Conservation (phyloP, 2,113 vertebrate genomes). For the Sphaerodactylus townsendi region DNA sequence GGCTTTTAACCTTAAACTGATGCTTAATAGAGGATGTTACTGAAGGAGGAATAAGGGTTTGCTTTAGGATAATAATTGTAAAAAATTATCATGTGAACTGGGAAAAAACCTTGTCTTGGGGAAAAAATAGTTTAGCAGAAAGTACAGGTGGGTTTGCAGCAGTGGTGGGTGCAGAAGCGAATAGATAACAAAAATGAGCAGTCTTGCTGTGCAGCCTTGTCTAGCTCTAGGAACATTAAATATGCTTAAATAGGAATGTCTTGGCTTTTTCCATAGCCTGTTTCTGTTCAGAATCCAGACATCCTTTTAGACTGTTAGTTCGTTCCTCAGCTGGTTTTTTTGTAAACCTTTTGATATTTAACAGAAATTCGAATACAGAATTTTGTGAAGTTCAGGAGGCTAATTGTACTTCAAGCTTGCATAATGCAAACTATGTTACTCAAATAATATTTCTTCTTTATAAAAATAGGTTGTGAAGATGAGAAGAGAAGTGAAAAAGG, state of each 20-base stretch:
- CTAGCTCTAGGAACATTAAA: slow-evolving; percentile 44
- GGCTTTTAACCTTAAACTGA: background rate
- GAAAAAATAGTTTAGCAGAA: background rate
- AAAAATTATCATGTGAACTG: background rate
- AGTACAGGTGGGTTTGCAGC: slow-evolving; percentile 25
- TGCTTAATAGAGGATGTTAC: background rate
- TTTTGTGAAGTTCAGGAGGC: slow-evolving; percentile 11
- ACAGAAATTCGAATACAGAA: slow-evolving; percentile 20
- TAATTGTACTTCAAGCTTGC: background rate
- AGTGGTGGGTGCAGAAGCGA: background rate
- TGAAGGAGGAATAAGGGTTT: background rate
- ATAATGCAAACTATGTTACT: background rate
- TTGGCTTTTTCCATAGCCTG: slow-evolving; percentile 34
- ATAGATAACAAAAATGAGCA: slow-evolving; percentile 29
- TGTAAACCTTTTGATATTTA: slow-evolving; percentile 49
- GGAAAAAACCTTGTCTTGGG: background rate
- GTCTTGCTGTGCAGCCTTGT: slow-evolving; percentile 9
- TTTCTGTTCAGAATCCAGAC: slow-evolving; percentile 50
- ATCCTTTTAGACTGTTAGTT: slow-evolving; percentile 53
- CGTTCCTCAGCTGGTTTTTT: slow-evolving; percentile 46
- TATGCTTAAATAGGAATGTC: slow-evolving; percentile 39
- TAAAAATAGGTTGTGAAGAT: slow-evolving; percentile 91
- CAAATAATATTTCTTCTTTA: background rate
- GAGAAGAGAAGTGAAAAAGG: slow-evolving; percentile 94
- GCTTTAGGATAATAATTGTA: background rate